A percentile compares a stretch with the other conserved stretches of the same genome.
Evolutionary conservation across 2,797 vertebrate genomes (phyloP).

Genomic region (Sardinella longiceps): DNA sequence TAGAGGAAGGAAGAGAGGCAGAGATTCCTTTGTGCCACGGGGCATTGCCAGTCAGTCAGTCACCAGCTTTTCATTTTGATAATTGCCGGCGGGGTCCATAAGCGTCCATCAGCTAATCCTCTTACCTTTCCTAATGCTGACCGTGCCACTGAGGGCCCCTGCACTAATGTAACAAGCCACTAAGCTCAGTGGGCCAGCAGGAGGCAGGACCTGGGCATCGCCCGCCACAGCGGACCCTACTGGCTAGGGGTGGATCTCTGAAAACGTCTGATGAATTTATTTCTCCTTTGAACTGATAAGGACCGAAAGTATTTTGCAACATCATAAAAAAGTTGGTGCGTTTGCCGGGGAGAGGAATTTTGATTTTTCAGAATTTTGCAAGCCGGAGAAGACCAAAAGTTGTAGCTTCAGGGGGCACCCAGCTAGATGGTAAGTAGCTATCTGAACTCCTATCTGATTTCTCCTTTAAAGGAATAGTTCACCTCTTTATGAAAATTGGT

Average conservation of each 20-base stretch:
- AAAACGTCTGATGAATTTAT: not conserved
- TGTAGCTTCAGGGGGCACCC: too few species aligned
- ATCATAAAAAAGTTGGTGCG: too few species aligned
- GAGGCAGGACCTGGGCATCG: constrained; percentile 39
- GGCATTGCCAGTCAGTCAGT: constrained; percentile 42
- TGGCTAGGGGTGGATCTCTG: not conserved
- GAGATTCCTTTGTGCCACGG: constrained; percentile 60
- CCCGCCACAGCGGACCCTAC: not conserved
- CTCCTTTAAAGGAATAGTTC: too few species aligned
- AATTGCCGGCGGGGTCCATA: constrained; percentile 76
- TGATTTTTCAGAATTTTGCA: too few species aligned
- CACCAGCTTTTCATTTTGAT: constrained; percentile 76
- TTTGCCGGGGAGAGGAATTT: too few species aligned
- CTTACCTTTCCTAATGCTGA: constrained; percentile 80
- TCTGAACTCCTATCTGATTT: too few species aligned
- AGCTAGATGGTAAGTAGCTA: too few species aligned
- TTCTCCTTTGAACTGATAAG: too few species aligned
- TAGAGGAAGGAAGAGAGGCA: constrained; percentile 46
- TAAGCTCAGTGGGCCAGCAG: constrained; percentile 61
- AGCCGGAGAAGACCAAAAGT: too few species aligned
- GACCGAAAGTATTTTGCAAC: too few species aligned
- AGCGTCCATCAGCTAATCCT: constrained; percentile 82
- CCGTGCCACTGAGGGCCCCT: constrained; percentile 77
- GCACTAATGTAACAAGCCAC: constrained; percentile 79
- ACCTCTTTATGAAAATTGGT: too few species aligned